These are phyloP conservation scores for Hypselothyrea guttata DNA, from an alignment of 2,888 invertebrate genomes.

Conservation along the genomic window DNA sequence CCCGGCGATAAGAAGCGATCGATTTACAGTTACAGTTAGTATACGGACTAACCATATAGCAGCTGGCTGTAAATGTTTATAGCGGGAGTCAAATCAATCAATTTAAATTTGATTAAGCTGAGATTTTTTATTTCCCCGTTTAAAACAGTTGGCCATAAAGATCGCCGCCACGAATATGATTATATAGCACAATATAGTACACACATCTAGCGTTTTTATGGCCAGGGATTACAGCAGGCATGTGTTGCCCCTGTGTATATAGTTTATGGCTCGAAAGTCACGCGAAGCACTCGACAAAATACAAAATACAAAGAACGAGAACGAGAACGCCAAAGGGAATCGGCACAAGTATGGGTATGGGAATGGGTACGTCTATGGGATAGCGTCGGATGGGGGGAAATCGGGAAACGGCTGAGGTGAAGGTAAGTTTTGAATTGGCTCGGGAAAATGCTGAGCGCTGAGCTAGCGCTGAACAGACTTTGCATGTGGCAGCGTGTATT, in stretches of 20 bases:
- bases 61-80: constrained; percentile 35
- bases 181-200: background rate
- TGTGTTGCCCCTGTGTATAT: background rate
- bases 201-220: constrained; percentile 18
- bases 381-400: no score
- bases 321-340: constrained; percentile 18
- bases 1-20: constrained; percentile 24
- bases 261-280: constrained; percentile 47
- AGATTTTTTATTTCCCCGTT: constrained; percentile 43
- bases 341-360: background rate
- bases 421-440: constrained; percentile 3
- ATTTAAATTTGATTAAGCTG: constrained; percentile 73
- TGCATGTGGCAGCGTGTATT: constrained; percentile 30
- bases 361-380: no score
- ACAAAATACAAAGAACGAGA: constrained; percentile 31
- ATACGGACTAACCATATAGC: no score
- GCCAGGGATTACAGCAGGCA: constrained; percentile 27
- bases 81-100: constrained; percentile 45
- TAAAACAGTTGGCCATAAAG: constrained; percentile 5
- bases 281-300: constrained; percentile 42
- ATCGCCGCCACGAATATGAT: background rate
- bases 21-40: constrained; percentile 23
- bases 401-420: no score
- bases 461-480: constrained; percentile 24
- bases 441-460: constrained; percentile 28